Evolutionary conservation across 1,140 invertebrate species (phyloP), one percentile per base, ranked within the genome.

Genomic region (Monochamus saltuarius): DNA sequence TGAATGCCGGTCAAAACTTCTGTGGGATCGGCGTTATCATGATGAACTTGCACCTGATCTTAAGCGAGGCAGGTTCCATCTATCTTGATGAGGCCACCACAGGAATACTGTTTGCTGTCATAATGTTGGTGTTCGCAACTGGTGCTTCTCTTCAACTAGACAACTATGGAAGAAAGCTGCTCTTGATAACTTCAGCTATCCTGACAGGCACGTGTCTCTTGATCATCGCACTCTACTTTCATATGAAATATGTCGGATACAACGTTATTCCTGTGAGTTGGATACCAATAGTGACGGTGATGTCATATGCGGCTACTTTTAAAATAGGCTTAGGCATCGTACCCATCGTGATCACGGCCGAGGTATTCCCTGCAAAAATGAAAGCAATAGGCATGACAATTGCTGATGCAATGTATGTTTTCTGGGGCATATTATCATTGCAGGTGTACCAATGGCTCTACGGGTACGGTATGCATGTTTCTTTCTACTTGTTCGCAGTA

Each of bases 401-500:
- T 17, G 56, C 66, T 4, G 68, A 72, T 62, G 40, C 59, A 3
- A 55, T 61, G 7, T 70, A 67, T 29, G 58, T 69, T 11, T 11
- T 64, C 16, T 63, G 66, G 69, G 85, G 82, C 0, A 88, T 89
- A 62, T 45, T 88, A 14, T 81, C 89, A 0, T 87, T 88, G 9
- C 84, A 85, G 68, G 80, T 83, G 59, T 91, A 86, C 69, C 67
- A 66, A 1, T 64, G 79, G 4, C 53, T 89, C 34, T 73, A 76
- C 37, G 37, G 56, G 0, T 45, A 66, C 0, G 79, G 82, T 0
- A 66, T 77, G 6, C 75, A 80, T 49, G 78, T 76, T 0, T 80
- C 83, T 4, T 91, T 89, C 72, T 89, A 83, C 80, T 74, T 89
- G 16, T 91, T 88, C 71, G 78, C 84, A 1, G 77, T 69, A 4